A percentile compares a stretch with the other conserved stretches of the same genome.
Conservation (phyloP, 2,888 invertebrate genomes). For the Andrena trimmerana region DNA sequence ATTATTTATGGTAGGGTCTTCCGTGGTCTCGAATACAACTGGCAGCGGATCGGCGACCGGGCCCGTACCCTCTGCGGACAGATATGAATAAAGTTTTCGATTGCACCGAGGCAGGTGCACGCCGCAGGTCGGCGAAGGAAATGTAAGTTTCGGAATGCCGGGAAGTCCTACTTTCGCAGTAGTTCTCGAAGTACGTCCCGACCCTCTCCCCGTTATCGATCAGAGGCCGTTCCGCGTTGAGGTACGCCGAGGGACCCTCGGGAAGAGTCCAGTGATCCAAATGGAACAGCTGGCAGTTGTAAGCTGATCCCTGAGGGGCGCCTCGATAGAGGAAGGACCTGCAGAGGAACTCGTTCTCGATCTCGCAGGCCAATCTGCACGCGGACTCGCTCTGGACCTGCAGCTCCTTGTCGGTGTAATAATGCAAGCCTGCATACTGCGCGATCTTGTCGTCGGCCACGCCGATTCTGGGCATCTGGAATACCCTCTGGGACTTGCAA, state of each 20-base stretch:
- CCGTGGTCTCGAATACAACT: constrained; percentile 91
- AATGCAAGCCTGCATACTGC: constrained; percentile 96
- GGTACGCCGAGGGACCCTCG: constrained; percentile 96
- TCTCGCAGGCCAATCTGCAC: constrained; percentile 96
- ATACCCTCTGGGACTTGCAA: constrained; percentile 93
- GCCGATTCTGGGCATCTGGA: constrained; percentile 93
- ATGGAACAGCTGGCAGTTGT: constrained; percentile 97
- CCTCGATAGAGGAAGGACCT: constrained; percentile 92
- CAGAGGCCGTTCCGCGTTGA: constrained; percentile 95
- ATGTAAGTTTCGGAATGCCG: too few relatives aligned
- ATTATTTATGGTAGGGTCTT: constrained; percentile 91
- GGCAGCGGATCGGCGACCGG: constrained; percentile 87
- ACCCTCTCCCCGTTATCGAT: constrained; percentile 96
- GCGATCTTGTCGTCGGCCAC: constrained; percentile 96
- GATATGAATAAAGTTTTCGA: neutral
- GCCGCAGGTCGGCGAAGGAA: too few relatives aligned
- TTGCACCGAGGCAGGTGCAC: neutral
- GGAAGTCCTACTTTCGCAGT: constrained; percentile 92
- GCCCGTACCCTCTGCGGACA: constrained; percentile 84
- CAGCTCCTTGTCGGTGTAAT: constrained; percentile 96
- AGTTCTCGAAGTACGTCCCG: constrained; percentile 95
- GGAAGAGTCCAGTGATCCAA: constrained; percentile 96
- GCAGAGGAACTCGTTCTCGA: constrained; percentile 97
- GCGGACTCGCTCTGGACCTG: constrained; percentile 95
- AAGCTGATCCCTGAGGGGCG: constrained; percentile 90